Conservation (phyloP, 1,140 invertebrate species). For the Grapholita molesta region DNA sequence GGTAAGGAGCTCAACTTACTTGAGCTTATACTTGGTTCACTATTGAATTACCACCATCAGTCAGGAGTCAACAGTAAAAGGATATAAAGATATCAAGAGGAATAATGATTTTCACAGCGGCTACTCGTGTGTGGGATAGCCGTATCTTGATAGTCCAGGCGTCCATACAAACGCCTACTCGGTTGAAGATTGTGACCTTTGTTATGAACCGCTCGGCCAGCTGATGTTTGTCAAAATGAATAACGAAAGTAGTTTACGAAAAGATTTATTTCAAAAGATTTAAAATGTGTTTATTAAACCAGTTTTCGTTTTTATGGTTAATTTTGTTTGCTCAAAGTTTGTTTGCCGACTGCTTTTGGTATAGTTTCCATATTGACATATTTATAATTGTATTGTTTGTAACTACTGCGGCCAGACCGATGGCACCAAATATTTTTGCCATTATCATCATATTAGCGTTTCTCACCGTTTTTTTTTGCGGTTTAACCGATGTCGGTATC, state of each 20-base stretch:
- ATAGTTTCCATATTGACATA: too few species aligned
- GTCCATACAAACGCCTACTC: not conserved
- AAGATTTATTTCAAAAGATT: slow-evolving; percentile 1
- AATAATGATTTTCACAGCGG: not conserved
- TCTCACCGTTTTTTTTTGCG: too few species aligned
- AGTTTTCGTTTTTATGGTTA: not conserved
- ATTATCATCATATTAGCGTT: too few species aligned
- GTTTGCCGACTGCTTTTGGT: not conserved
- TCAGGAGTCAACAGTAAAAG: not conserved
- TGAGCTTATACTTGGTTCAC: too few species aligned
- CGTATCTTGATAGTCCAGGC: not conserved
- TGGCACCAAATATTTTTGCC: too few species aligned
- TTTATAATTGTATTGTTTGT: too few species aligned
- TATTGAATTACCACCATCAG: too few species aligned
- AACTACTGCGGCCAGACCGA: too few species aligned
- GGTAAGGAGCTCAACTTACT: not conserved
- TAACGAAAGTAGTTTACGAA: slow-evolving; percentile 8
- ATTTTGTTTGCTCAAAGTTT: not conserved
- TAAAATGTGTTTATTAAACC: not conserved
- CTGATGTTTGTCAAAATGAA: slow-evolving; percentile 9
- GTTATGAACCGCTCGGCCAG: not conserved
- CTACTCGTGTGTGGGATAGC: not conserved
- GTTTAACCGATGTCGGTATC: too few species aligned
- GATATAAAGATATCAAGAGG: not conserved
- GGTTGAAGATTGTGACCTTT: not conserved